Evolutionary conservation across 2,113 vertebrate species (phyloP).

Genomic region (Falco punctatus): DNA sequence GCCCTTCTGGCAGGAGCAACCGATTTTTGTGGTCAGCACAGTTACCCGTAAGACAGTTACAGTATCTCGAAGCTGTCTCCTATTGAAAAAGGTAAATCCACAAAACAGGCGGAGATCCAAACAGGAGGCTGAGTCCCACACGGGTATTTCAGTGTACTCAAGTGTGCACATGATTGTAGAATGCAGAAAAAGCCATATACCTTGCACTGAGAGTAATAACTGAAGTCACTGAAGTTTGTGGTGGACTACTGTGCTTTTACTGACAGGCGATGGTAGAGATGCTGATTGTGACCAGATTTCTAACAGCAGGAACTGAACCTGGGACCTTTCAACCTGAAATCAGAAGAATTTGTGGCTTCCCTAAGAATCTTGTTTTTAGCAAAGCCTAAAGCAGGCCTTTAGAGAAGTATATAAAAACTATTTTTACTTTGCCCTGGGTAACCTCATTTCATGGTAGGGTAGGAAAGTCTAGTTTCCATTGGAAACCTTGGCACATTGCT

Average conservation of each 20-base stretch:
- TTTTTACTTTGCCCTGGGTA: neutral
- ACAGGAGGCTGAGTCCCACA: neutral
- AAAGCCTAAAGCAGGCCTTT: neutral
- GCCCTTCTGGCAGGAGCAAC: neutral
- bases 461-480: neutral
- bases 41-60: rapidly evolving
- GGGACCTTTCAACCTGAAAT: neutral
- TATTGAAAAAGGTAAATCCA: neutral
- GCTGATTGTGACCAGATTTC: neutral
- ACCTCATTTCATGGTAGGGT: neutral
- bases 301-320: neutral
- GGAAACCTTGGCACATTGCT: neutral
- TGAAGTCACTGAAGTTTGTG: neutral
- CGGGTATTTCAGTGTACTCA: too few relatives aligned
- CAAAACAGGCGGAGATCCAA: neutral
- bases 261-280: neutral
- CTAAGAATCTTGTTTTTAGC: neutral
- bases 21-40: neutral
- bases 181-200: neutral
- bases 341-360: neutral
- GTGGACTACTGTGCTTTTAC: neutral
- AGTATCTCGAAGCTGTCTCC: neutral
- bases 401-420: neutral
- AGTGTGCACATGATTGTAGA: rapidly evolving
- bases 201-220: neutral